These are phyloP conservation scores for Pseudobourletiella spinata DNA, from an alignment of 1,140 invertebrate genomes.

Conservation along the genomic window DNA sequence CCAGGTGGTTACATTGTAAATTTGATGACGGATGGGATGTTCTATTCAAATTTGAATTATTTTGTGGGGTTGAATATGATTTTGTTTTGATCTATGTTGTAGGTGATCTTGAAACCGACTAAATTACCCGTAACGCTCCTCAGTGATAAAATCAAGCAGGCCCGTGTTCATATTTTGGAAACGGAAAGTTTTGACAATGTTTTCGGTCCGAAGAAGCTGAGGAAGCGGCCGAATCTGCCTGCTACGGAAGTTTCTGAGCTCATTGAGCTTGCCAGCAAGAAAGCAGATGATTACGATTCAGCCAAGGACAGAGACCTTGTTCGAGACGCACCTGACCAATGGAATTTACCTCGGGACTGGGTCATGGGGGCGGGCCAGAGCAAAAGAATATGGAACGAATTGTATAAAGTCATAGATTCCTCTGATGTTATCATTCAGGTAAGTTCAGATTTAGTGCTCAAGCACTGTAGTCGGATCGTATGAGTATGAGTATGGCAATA, in stretches of 20 bases:
- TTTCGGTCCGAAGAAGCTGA: constrained; percentile 86
- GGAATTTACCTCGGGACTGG: constrained; percentile 46
- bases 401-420: constrained; percentile 99
- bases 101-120: constrained; percentile 91
- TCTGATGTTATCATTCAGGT: constrained; percentile 93
- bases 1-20: constrained; percentile 46
- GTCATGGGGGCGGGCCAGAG: constrained; percentile 89
- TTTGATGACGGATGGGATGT: not conserved
- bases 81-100: not conserved
- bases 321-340: constrained; percentile 61
- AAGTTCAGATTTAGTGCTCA: too few species aligned
- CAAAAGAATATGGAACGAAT: constrained; percentile 96
- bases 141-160: constrained; percentile 84
- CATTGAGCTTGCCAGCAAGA: constrained; percentile 57
- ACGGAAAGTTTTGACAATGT: constrained; percentile 88
- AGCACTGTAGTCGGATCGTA: too few species aligned
- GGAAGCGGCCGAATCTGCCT: constrained; percentile 81
- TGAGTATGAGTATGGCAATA: too few species aligned
- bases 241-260: constrained; percentile 60
- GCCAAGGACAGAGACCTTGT: constrained; percentile 73
- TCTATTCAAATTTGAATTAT: too few species aligned
- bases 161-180: constrained; percentile 81
- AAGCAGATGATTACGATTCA: constrained; percentile 63
- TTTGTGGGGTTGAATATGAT: not conserved
- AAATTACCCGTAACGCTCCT: constrained; percentile 88